phyloP scores from a whole-genome alignment of 2,888 invertebrate species.

The Erynnis tages region DNA sequence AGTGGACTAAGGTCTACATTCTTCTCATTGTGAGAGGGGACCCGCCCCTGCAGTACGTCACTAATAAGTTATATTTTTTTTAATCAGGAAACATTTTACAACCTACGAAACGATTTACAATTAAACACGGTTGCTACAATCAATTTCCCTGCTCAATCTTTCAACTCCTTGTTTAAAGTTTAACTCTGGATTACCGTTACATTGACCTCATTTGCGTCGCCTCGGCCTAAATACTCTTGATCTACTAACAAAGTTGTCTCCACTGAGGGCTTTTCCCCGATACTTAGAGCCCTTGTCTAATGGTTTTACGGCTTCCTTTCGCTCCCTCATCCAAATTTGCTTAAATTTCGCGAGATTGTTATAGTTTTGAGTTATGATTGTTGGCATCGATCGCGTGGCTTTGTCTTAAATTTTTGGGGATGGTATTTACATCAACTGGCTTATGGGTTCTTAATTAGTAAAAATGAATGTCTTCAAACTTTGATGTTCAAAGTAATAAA shows the following conservation, averaged over 20 bases:
- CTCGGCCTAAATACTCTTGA: constrained; percentile 4
- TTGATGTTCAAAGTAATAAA: too few species aligned
- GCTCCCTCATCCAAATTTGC: background rate
- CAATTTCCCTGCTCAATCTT: background rate
- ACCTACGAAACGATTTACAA: too few species aligned
- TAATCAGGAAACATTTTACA: background rate
- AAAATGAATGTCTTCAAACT: too few species aligned
- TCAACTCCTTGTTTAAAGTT: background rate
- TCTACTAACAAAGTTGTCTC: constrained; percentile 15
- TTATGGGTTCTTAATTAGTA: too few species aligned
- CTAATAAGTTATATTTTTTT: too few species aligned
- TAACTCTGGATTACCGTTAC: constrained; percentile 1
- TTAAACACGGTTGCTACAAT: background rate
- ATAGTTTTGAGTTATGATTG: constrained; percentile 1
- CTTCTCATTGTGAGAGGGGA: too few species aligned
- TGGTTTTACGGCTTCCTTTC: constrained; percentile 4
- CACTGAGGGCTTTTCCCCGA: background rate
- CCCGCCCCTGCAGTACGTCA: too few species aligned
- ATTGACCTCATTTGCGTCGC: constrained; percentile 4
- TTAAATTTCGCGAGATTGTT: background rate
- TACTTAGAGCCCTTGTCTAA: background rate
- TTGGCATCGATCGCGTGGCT: background rate
- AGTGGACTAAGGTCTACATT: too few species aligned
- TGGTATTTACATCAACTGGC: too few species aligned
- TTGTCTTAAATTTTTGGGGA: too few species aligned